Percentiles rank a stretch among this genome's conserved stretches.
These are phyloP conservation scores for Ceriagrion tenellum DNA, from an alignment of 2,888 invertebrate species.

Conservation along the genomic window DNA sequence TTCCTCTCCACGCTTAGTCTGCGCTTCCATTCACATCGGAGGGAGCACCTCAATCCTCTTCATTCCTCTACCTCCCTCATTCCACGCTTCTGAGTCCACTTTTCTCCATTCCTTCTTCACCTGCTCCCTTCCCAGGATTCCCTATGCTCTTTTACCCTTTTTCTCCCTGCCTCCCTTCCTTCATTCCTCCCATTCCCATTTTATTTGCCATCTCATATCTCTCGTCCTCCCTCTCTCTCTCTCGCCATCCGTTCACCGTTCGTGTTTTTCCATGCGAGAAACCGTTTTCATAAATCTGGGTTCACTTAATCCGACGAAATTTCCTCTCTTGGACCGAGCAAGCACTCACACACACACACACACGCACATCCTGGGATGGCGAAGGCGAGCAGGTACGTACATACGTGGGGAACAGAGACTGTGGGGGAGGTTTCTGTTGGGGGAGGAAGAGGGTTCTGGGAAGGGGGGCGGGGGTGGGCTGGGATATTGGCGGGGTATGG, in stretches of 20 bases:
- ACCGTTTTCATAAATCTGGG: conserved; percentile 67
- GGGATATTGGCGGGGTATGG: not conserved
- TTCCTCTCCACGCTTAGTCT: too few species aligned
- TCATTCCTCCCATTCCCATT: not conserved
- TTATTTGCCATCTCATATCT: conserved; percentile 34
- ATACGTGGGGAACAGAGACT: not conserved
- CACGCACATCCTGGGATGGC: not conserved
- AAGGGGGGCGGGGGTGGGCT: not conserved
- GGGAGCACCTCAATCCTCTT: too few species aligned
- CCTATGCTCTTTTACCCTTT: not conserved
- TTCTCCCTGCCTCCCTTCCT: not conserved
- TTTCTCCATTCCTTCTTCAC: not conserved
- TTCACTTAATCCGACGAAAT: conserved; percentile 66
- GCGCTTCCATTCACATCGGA: too few species aligned
- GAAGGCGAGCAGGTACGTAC: too few species aligned
- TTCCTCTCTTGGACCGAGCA: conserved; percentile 51
- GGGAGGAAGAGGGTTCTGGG: not conserved
- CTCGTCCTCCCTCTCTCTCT: not conserved
- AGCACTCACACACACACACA: not conserved
- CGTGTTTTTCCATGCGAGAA: conserved; percentile 64
- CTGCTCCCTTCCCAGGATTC: not conserved
- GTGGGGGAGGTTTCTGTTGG: not conserved
- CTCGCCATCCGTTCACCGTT: not conserved
- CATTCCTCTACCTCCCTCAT: too few species aligned
- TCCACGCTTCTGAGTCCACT: not conserved